phyloP scores from a whole-genome alignment of 2,888 invertebrate species.

The Macropis europaea region DNA sequence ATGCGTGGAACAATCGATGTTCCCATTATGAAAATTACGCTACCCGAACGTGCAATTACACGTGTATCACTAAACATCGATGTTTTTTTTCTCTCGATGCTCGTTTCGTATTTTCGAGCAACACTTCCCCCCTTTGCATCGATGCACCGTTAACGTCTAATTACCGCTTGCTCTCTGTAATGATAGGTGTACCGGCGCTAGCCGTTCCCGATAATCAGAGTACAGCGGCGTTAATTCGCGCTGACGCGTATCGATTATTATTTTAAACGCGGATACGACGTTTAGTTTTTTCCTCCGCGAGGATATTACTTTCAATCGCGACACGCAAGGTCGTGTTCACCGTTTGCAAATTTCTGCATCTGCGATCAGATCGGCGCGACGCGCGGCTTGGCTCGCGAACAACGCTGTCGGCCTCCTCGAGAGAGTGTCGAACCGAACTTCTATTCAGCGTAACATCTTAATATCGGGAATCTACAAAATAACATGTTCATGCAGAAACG shows the following conservation, averaged over 20 bases:
- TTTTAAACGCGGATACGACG: background rate
- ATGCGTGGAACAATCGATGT: background rate
- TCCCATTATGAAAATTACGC: constrained; percentile 35
- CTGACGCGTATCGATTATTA: constrained; percentile 1
- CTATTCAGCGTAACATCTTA: no score
- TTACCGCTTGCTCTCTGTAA: constrained; percentile 21
- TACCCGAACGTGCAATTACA: constrained; percentile 13
- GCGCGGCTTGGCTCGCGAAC: no score
- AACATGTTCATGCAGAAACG: no score
- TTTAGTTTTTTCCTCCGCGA: background rate
- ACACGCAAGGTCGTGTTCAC: background rate
- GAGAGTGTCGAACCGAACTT: no score
- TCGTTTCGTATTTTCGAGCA: background rate
- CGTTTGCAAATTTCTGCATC: background rate
- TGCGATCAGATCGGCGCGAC: no score
- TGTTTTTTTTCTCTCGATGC: background rate
- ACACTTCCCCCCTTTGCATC: constrained; percentile 4
- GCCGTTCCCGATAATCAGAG: constrained; percentile 1
- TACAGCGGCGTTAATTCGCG: background rate
- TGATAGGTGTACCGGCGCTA: constrained; percentile 5
- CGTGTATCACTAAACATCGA: constrained; percentile 8
- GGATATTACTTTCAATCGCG: background rate
- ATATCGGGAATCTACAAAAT: no score
- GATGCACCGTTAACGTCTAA: constrained; percentile 21
- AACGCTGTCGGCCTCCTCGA: no score